These are phyloP conservation scores for Dinoponera quadriceps DNA, from an alignment of 1,140 invertebrate species.

Conservation along the genomic window DNA sequence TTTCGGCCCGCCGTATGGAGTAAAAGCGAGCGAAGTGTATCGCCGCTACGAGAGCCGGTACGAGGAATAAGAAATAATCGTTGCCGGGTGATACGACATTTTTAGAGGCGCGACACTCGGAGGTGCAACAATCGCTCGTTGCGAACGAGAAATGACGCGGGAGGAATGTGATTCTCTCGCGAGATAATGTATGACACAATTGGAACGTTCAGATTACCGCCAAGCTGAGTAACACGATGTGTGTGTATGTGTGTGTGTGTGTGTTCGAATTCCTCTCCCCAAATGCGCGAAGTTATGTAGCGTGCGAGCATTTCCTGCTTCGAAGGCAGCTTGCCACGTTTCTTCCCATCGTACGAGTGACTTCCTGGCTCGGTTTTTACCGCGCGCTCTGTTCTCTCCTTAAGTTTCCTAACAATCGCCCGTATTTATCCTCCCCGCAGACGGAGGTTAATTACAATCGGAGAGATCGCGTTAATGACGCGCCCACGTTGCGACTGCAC, in stretches of 20 bases:
- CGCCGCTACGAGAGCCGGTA: no score
- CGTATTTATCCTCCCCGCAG: conserved; percentile 29
- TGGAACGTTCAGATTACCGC: conserved; percentile 2
- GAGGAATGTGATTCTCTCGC: background rate
- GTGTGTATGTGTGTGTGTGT: no score
- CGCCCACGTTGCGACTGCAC: background rate
- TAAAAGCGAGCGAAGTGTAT: no score
- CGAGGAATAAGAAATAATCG: no score
- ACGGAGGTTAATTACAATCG: conserved; percentile 54
- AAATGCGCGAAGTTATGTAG: background rate
- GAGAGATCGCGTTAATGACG: conserved; percentile 38
- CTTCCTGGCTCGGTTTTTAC: conserved; percentile 52
- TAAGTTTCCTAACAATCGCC: conserved; percentile 49
- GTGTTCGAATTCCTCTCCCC: conserved; percentile 30
- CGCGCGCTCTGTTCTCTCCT: background rate
- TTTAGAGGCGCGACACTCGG: no score
- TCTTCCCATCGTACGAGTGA: conserved; percentile 51
- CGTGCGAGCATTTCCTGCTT: conserved; percentile 17
- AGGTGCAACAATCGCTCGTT: no score
- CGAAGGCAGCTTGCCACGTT: conserved; percentile 38
- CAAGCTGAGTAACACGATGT: conserved; percentile 5
- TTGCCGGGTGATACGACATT: no score
- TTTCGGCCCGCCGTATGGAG: background rate
- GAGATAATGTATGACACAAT: conserved; percentile 3
- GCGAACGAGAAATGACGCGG: background rate